Percentiles rank a stretch among this genome's conserved stretches.
Conservation (phyloP, 2,888 invertebrate genomes). For the Chrysolina americana region DNA sequence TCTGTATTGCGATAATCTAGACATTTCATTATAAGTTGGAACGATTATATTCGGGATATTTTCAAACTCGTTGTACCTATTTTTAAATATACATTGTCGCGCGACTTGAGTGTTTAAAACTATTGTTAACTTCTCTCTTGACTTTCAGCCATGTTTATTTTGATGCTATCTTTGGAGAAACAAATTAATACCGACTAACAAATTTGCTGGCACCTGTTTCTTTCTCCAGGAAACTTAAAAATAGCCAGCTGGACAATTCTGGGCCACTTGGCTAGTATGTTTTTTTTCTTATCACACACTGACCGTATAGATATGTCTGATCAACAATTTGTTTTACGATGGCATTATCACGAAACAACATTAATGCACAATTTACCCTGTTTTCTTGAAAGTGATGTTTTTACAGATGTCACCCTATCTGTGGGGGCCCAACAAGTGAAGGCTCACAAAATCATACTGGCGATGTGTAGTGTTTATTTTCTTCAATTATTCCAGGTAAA, state of each 20-base stretch:
- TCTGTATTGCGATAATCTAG: too few species aligned
- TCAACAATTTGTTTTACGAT: conserved; percentile 66
- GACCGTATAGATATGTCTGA: conserved; percentile 52
- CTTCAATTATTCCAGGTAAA: conserved; percentile 87
- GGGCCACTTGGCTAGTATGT: conserved; percentile 58
- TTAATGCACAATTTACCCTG: conserved; percentile 84
- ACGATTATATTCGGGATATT: too few species aligned
- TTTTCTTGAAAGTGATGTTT: conserved; percentile 83
- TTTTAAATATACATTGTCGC: not conserved
- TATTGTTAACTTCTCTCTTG: conserved; percentile 23
- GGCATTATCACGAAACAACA: conserved; percentile 68
- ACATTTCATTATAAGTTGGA: too few species aligned
- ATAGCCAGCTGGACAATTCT: conserved; percentile 68
- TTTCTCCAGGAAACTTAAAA: conserved; percentile 67
- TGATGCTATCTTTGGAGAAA: conserved; percentile 53
- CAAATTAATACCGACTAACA: conserved; percentile 58
- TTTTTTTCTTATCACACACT: conserved; percentile 50
- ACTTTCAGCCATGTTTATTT: conserved; percentile 43
- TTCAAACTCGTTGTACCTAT: too few species aligned
- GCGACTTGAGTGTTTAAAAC: not conserved
- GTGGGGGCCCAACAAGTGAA: conserved; percentile 88
- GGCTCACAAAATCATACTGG: conserved; percentile 89
- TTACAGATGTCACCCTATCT: conserved; percentile 90
- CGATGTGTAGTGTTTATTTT: conserved; percentile 93
- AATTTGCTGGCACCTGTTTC: conserved; percentile 68